These are phyloP conservation scores for Rhinopomastus cyanomelas DNA, from an alignment of 2,113 vertebrate species.

Conservation along the genomic window DNA sequence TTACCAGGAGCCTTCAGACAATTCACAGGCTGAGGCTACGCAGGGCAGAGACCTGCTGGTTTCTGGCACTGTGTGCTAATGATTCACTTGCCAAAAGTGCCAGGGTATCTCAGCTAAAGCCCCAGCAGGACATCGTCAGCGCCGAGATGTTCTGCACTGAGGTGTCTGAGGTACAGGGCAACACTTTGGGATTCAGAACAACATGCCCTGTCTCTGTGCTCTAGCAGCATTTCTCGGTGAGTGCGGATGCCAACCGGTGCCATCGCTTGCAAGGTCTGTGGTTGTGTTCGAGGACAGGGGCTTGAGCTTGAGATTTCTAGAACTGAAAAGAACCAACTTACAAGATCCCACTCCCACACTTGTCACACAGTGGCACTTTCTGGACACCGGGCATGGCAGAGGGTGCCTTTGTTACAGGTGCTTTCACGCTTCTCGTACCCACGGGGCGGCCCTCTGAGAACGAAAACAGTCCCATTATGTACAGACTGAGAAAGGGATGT, in stretches of 20 bases:
- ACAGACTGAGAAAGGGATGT: not conserved
- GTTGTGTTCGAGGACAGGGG: not conserved
- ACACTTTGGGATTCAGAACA: not conserved
- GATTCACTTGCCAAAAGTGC: not conserved
- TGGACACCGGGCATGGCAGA: constrained; percentile 81
- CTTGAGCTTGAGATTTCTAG: not conserved
- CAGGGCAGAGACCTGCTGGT: not conserved
- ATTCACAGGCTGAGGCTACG: not conserved
- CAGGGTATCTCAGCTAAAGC: not conserved
- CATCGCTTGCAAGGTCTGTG: too few relatives aligned
- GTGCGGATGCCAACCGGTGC: too few relatives aligned
- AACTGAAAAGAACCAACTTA: constrained; percentile 73
- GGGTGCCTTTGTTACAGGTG: constrained; percentile 82
- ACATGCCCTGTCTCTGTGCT: not conserved
- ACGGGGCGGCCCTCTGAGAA: constrained; percentile 85
- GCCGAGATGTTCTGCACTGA: not conserved
- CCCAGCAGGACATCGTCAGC: not conserved
- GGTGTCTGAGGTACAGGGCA: not conserved
- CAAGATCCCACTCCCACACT: constrained; percentile 95
- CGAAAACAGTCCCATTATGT: constrained; percentile 23
- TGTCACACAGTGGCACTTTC: constrained; percentile 94
- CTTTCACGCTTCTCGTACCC: constrained; percentile 88
- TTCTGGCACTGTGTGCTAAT: not conserved
- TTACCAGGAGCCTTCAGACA: not conserved
- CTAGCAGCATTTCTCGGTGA: not conserved